These are phyloP conservation scores for Pachyseris speciosa DNA, from an alignment of 64 coral and sea anemone species.

Conservation along the genomic window DNA sequence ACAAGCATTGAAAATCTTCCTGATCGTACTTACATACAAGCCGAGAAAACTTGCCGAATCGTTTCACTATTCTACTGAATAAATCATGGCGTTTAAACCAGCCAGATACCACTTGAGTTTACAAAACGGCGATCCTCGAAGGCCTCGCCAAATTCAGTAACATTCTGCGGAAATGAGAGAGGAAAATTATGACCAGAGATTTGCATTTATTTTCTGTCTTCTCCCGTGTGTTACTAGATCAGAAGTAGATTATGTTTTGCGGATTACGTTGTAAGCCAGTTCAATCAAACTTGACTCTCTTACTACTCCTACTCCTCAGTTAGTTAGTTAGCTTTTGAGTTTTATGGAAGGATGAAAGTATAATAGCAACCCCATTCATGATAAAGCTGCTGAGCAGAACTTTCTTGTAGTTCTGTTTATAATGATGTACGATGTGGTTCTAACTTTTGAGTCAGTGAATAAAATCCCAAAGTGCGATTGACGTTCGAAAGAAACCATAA, in stretches of 20 bases:
- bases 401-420: not conserved
- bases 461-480: not conserved
- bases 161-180: too few relatives aligned
- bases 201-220: too few relatives aligned
- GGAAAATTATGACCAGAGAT: too few relatives aligned
- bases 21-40: not conserved
- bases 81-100: not conserved
- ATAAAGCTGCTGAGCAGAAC: not conserved
- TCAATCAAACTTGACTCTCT: not conserved
- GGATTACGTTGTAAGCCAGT: not conserved
- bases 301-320: not conserved
- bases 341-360: not conserved
- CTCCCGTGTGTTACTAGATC: not conserved
- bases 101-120: too few relatives aligned
- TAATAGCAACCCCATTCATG: not conserved
- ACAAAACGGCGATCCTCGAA: too few relatives aligned
- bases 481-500: not conserved
- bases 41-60: not conserved
- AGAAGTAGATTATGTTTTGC: not conserved
- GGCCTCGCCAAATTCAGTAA: too few relatives aligned
- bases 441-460: not conserved
- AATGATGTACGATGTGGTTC: not conserved
- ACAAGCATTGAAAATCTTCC: constrained; percentile 4
- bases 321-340: not conserved
- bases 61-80: too few relatives aligned